Conservation (phyloP, 2,797 vertebrate species). For the Cynodonichthys magdalenae region DNA sequence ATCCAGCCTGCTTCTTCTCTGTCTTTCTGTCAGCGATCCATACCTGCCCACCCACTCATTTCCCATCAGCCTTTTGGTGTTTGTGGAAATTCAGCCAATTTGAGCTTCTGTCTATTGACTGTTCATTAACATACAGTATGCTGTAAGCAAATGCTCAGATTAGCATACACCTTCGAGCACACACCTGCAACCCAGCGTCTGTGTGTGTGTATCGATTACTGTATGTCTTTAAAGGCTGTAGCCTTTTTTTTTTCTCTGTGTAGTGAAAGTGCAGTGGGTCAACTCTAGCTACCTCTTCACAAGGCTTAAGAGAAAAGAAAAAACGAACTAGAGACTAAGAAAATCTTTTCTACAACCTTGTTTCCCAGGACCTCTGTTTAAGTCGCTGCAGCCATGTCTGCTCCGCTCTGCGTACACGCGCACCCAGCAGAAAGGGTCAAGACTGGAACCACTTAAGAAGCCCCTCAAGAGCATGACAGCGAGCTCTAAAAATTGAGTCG, state of each 20-base stretch:
- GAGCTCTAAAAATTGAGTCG: slow-evolving; percentile 44
- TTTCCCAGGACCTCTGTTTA: slow-evolving; percentile 15
- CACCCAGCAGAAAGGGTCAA: slow-evolving; percentile 18
- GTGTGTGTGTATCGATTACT: slow-evolving; percentile 8
- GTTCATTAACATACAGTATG: slow-evolving; percentile 26
- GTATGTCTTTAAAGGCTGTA: slow-evolving; percentile 31
- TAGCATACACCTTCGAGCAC: slow-evolving; percentile 23
- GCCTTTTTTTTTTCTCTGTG: slow-evolving; percentile 27
- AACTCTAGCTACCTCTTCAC: too few relatives aligned
- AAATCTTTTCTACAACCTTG: slow-evolving; percentile 30
- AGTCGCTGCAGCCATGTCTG: slow-evolving; percentile 12
- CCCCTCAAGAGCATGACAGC: slow-evolving; percentile 19
- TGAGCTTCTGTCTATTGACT: slow-evolving; percentile 16
- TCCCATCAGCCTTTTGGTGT: slow-evolving; percentile 65
- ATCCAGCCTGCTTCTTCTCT: slow-evolving; percentile 18
- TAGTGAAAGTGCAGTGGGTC: background rate
- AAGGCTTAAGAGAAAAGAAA: slow-evolving; percentile 16
- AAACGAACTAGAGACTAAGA: slow-evolving; percentile 8
- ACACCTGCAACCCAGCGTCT: slow-evolving; percentile 15
- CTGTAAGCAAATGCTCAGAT: slow-evolving; percentile 8
- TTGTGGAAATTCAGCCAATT: slow-evolving; percentile 58
- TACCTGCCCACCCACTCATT: slow-evolving; percentile 72
- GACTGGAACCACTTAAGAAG: slow-evolving; percentile 47
- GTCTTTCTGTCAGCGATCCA: slow-evolving; percentile 59
- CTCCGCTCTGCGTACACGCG: background rate